Evolutionary conservation across 2,113 vertebrate genomes (phyloP), one percentile per base, ranked within the genome.

Genomic region (Scolopax mira): DNA sequence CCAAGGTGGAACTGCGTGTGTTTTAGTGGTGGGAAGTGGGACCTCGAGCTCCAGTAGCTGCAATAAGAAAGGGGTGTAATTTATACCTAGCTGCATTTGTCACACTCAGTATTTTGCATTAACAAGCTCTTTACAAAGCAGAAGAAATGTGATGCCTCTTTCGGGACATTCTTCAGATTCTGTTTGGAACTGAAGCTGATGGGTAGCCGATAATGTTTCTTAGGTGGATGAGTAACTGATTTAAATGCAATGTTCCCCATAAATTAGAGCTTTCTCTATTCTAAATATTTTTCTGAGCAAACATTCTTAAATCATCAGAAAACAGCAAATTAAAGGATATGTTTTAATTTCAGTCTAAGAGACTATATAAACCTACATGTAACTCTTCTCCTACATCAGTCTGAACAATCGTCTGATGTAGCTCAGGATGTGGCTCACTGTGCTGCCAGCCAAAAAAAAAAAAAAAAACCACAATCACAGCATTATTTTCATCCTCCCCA

Each of bases 81-180:
- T 96, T 93, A 79, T 81, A 80, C 44, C 42, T 74, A 39, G 58
- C 71, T 91, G 49, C 54, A 60, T 85, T 81, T 94, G 75, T 93
- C 71, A 91, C 74, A 48, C 35, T 93, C 74, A 39, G 41, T 37
- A 90, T 77, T 60, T 93, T 88, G 81, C 60, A 73, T 41, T 94
- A 93, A 58, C 75, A 88, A 83, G 60, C 58, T 70, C 57, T 91
- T 85, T 58, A 91, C 60, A 89, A 58, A 57, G 51, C 37, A 89
- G 65, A 75, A 90, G 57, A 75, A 87, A 89, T 74, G 13, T 51
- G 61, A 85, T 74, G 91, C 31, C 66, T 92, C 25, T 89, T 91
- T 57, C 6, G 18, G 60, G 49, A n/a, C 15, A 28, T 86, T 74
- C 35, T 75, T 92, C 73, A 87, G 44, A 46, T 74, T 88, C 39